Base-by-base conservation (phyloP, 2,113 vertebrate genomes). In the Eulemur rufifrons region DNA sequence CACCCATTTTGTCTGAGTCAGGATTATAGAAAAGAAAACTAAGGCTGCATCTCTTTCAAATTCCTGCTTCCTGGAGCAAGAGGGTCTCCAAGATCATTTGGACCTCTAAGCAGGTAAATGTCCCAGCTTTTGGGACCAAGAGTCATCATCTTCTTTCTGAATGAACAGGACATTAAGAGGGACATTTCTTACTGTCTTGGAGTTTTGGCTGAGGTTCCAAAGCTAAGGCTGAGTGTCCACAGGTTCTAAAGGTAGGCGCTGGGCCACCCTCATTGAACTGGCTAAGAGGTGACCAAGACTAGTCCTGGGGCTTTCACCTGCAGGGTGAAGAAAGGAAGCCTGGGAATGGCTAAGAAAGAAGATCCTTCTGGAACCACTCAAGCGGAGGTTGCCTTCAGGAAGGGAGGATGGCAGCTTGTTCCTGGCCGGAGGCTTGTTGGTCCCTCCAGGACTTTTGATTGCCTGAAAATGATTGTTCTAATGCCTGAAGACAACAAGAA, bases 11-110 rank as follows among this genome's bases (percentile, higher is more conserved):
- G 20, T 59, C 61, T 9, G 15, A 86, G 17, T 61, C 2, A 0
- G 37, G 34, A 17, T 37, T 18, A 59, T 13, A 86, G 45, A 39
- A 12, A 3, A 89, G 27, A 59, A 91, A 90, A 15, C 13, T 18
- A 5, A 59, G 34, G 9, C 9, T 1, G 0, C 2, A 1, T 34
- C 15, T 52, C 29, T 68, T 52, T 68, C 15, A 32, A 12, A 29
- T 64, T 7, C 34, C 54, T 47, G 27, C 59, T 84, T 84, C 42
- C 29, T 71, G 39, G 66, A n/a, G 74, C 0, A 0, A 23, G 39
- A 71, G 1, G 17, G 54, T 39, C 69, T 84, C 0, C 0, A 25
- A 59, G 42, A 25, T 20, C 76, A 42, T 18, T 50, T 59, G 47
- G 37, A 20, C 10, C 32, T 18, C 52, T 42, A 17, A 71, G 7